These are phyloP conservation scores for Xanthorhoe spadicearia DNA, from an alignment of 2,888 invertebrate species.

Conservation along the genomic window DNA sequence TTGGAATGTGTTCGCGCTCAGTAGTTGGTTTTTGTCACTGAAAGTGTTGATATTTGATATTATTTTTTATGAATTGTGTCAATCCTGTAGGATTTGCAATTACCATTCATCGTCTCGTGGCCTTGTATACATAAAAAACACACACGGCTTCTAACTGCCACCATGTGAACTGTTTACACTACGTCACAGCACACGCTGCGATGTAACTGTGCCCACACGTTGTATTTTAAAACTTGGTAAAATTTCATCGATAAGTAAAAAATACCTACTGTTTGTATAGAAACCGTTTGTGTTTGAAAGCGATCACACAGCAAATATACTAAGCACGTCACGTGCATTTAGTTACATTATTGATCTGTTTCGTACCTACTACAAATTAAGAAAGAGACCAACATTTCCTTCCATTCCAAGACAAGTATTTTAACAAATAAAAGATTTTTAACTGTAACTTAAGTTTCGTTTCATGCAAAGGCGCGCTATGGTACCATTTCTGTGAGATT, in stretches of 20 bases:
- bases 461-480: conserved; percentile 18
- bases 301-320: not conserved
- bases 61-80: too few relatives aligned
- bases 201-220: too few relatives aligned
- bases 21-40: too few relatives aligned
- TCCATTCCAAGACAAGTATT: too few relatives aligned
- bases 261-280: not conserved
- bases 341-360: not conserved
- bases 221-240: not conserved
- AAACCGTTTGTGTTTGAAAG: not conserved
- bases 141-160: too few relatives aligned
- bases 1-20: too few relatives aligned
- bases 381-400: not conserved
- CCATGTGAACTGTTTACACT: too few relatives aligned
- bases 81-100: too few relatives aligned
- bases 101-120: not conserved
- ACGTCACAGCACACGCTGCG: too few relatives aligned
- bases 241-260: not conserved
- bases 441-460: not conserved
- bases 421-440: too few relatives aligned
- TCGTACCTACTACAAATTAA: not conserved
- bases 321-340: not conserved
- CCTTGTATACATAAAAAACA: not conserved
- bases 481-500: conserved; percentile 21
- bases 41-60: too few relatives aligned